phyloP scores from a whole-genome alignment of 2,113 vertebrate genomes.

The Grammomys dolichurus region DNA sequence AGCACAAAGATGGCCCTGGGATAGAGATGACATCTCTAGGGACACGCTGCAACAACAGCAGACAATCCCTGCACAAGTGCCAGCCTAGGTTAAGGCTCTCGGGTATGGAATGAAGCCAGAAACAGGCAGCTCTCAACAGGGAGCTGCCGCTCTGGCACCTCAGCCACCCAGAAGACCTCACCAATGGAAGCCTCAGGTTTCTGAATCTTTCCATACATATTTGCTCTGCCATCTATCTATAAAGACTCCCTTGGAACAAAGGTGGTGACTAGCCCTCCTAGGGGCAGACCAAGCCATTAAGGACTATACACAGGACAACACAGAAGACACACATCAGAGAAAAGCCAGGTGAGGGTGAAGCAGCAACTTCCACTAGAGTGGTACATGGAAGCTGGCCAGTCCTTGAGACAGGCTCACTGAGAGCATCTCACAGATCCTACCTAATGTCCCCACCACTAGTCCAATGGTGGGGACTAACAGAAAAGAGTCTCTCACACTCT shows the following conservation, averaged over 20 bases:
- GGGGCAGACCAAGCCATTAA: background rate
- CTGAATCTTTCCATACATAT: background rate
- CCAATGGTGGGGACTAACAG: accelerated
- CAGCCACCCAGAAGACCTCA: too few relatives aligned
- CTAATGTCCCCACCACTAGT: accelerated
- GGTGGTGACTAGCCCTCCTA: accelerated
- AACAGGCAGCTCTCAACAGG: background rate
- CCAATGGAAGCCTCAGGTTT: accelerated
- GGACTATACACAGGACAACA: background rate
- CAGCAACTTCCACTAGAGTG: accelerated
- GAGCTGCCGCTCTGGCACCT: too few relatives aligned
- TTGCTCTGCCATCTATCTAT: too few relatives aligned
- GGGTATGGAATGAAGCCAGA: background rate
- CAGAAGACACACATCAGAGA: background rate
- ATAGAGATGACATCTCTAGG: background rate
- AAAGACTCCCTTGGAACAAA: background rate
- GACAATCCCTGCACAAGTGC: background rate
- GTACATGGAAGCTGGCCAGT: background rate
- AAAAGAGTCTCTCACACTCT: background rate
- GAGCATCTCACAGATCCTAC: background rate
- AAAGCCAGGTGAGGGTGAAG: background rate
- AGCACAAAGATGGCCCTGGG: background rate
- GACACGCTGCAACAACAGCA: background rate
- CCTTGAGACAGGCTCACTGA: too few relatives aligned
- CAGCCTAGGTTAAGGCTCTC: background rate